Conservation (phyloP, 2,113 vertebrate genomes). For the Pedionomus torquatus region DNA sequence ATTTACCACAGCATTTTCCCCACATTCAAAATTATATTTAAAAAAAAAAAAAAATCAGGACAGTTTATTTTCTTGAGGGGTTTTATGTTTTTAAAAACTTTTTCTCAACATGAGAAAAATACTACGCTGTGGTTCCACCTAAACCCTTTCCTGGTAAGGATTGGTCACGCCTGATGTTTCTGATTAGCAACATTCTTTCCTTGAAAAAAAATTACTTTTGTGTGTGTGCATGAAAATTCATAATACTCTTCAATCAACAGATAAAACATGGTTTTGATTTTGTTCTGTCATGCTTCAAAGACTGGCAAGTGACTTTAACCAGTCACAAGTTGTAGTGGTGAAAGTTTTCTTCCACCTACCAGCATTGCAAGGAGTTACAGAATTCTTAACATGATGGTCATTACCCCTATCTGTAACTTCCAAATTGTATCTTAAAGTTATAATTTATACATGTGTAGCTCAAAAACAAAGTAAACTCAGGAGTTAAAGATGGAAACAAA, state of each 20-base stretch:
- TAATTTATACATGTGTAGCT: not conserved
- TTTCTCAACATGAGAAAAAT: not conserved
- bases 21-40: not conserved
- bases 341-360: not conserved
- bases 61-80: not conserved
- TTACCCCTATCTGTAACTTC: not conserved
- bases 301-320: not conserved
- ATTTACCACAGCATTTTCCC: not conserved
- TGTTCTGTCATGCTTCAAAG: not conserved
- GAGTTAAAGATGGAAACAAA: not conserved
- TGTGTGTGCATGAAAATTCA: not conserved
- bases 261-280: slow-evolving; percentile 23
- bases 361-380: not conserved
- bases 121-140: not conserved
- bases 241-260: not conserved
- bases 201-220: not conserved
- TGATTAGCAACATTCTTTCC: slow-evolving; percentile 39
- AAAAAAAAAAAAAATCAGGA: not conserved
- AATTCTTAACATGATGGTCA: not conserved
- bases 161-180: slow-evolving; percentile 51
- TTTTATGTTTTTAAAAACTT: not conserved
- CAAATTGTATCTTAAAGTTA: not conserved
- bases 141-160: slow-evolving; percentile 41
- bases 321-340: not conserved
- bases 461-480: not conserved